These are phyloP conservation scores for Agrypnia vestita DNA, from an alignment of 1,140 invertebrate genomes.

Conservation along the genomic window DNA sequence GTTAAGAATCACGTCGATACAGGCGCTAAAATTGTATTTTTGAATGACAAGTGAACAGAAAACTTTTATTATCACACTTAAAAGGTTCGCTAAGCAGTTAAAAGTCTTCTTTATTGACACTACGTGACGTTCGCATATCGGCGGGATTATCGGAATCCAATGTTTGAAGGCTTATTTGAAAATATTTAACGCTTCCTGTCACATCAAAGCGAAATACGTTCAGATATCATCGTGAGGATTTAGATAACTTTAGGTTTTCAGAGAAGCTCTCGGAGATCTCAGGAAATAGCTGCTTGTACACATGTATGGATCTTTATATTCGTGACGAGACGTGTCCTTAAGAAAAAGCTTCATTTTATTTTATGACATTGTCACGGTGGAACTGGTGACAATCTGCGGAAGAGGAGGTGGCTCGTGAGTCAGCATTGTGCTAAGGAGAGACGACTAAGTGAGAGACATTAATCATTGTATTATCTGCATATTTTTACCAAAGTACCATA, in stretches of 20 bases:
- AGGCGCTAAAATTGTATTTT: slow-evolving; percentile 15
- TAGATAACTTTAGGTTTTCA: not conserved
- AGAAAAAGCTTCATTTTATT: not conserved
- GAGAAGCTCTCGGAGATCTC: not conserved
- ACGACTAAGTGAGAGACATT: slow-evolving; percentile 15
- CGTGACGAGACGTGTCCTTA: not conserved
- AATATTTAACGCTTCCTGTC: slow-evolving; percentile 17
- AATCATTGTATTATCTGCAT: slow-evolving; percentile 41
- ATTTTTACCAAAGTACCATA: slow-evolving; percentile 6
- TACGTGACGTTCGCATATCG: not conserved
- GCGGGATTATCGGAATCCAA: slow-evolving; percentile 16
- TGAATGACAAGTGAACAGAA: slow-evolving; percentile 33
- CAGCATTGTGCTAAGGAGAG: not conserved
- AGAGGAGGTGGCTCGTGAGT: not conserved
- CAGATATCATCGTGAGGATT: not conserved
- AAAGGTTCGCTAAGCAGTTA: slow-evolving; percentile 12
- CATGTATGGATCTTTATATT: not conserved
- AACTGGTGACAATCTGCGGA: not conserved
- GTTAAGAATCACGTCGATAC: slow-evolving; percentile 27
- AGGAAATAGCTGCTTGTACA: not conserved
- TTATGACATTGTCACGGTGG: not conserved
- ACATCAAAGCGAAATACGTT: slow-evolving; percentile 13
- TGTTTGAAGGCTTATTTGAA: slow-evolving; percentile 7
- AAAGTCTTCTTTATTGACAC: not conserved
- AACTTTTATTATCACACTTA: slow-evolving; percentile 45